Evolutionary conservation across 2,888 invertebrate species (phyloP).

Genomic region (Fragum sueziense): DNA sequence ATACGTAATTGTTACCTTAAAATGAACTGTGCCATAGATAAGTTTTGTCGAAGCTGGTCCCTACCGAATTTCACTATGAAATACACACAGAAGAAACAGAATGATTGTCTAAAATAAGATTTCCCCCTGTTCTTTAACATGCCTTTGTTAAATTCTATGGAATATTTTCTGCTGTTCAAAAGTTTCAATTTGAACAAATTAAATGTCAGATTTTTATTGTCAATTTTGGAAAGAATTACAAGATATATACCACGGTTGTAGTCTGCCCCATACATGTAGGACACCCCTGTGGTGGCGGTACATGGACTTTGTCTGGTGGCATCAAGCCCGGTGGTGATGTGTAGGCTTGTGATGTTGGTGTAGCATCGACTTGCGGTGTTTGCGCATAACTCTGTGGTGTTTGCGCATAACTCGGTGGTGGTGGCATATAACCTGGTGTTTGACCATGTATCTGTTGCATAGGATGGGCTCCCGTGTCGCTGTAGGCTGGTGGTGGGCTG

Average conservation of each 20-base stretch:
- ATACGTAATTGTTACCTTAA: no score
- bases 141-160: no score
- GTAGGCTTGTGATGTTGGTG: no score
- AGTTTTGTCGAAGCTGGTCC: no score
- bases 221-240: no score
- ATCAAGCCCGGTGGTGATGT: neutral
- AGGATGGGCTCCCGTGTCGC: neutral
- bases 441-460: neutral
- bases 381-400: neutral
- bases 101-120: no score
- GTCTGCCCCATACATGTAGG: neutral
- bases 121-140: no score
- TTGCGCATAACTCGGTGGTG: neutral
- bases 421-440: neutral
- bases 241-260: neutral
- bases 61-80: no score
- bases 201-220: no score
- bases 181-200: neutral
- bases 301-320: neutral
- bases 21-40: no score
- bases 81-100: no score
- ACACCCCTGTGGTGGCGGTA: neutral
- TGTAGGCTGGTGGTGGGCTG: neutral
- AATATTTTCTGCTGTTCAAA: no score
- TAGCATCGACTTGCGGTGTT: neutral